Percentiles rank a stretch among this genome's conserved stretches.
phyloP scores from a whole-genome alignment of 2,888 invertebrate genomes.

The Epsilonema sp. region DNA sequence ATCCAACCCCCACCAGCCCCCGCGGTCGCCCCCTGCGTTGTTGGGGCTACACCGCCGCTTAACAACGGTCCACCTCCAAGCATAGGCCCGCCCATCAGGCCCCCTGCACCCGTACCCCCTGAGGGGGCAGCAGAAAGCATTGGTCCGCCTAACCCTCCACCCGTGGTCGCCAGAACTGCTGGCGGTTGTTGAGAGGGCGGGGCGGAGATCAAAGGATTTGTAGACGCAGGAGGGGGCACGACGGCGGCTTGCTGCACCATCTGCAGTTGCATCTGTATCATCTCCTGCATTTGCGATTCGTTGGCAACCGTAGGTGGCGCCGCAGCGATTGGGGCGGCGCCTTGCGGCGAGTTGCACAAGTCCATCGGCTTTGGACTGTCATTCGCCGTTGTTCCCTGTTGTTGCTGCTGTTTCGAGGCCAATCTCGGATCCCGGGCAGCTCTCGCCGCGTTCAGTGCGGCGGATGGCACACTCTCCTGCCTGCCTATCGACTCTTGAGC shows the following conservation, averaged over 20 bases:
- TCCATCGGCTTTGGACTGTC: background rate
- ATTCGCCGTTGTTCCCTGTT: no score
- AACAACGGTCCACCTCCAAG: background rate
- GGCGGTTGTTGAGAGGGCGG: no score
- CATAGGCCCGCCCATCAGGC: background rate
- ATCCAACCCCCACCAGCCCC: constrained; percentile 1
- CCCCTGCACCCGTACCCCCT: background rate
- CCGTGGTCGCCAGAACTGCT: background rate
- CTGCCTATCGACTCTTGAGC: background rate
- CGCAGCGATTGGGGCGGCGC: background rate
- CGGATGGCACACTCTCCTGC: no score
- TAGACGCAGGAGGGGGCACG: background rate
- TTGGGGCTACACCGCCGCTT: background rate
- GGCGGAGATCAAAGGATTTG: background rate
- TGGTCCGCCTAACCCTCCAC: no score
- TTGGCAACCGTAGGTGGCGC: background rate
- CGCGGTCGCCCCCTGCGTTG: background rate
- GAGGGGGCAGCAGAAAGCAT: background rate
- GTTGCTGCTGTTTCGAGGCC: background rate
- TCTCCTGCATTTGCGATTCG: background rate
- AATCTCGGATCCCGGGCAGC: background rate
- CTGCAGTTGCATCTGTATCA: background rate
- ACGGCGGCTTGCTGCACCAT: background rate
- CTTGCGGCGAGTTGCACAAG: background rate
- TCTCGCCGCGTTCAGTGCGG: background rate